Evolutionary conservation across 2,888 invertebrate species (phyloP), one percentile per base, ranked within the genome.

Genomic region (Rapana venosa): DNA sequence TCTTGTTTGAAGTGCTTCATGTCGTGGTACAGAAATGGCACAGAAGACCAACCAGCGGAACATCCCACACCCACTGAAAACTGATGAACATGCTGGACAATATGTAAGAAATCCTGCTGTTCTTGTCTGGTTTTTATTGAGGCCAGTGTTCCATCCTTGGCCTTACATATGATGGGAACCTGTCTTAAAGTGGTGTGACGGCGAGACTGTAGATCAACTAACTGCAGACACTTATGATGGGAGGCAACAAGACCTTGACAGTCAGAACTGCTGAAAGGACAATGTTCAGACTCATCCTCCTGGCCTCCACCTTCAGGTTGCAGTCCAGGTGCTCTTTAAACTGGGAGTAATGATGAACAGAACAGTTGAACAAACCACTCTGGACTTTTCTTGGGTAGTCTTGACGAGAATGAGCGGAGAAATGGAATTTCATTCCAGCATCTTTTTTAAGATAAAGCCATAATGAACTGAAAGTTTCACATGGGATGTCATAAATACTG

Each of bases 61-160:
- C 26, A 47, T 36, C 47, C 81, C 11, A 83, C 11, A 15, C 17
- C 15, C 35, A 79, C 2, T 26, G 22, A 47, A 47, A 83, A 83
- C 6, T 22, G 11, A 47, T 36, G 5, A 47, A 47, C 13, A 5
- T n/a, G 36, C 1, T 83, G 36, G 22, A 83, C 36, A 47, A 83
- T 83, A 8, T 83, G 15, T 22, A 47, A 26, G 36, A 30, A 30
- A 47, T 22, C 32, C 36, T 83, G 36, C 15, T 47, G 36, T 26
- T 83, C 81, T 13, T 83, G 36, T 26, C 81, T 83, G 22, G 81
- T 47, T 83, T 83, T 83, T 26, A 83, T 36, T 36, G 81, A 47
- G 26, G 81, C 36, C 81, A 83, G 22, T 83, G 13, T 22, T 22
- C 47, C 47, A 22, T 17, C 81, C 5, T 26, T 22, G 47, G 36